These are phyloP conservation scores for Drosophila borealis DNA, from an alignment of 2,888 invertebrate species.

Conservation along the genomic window DNA sequence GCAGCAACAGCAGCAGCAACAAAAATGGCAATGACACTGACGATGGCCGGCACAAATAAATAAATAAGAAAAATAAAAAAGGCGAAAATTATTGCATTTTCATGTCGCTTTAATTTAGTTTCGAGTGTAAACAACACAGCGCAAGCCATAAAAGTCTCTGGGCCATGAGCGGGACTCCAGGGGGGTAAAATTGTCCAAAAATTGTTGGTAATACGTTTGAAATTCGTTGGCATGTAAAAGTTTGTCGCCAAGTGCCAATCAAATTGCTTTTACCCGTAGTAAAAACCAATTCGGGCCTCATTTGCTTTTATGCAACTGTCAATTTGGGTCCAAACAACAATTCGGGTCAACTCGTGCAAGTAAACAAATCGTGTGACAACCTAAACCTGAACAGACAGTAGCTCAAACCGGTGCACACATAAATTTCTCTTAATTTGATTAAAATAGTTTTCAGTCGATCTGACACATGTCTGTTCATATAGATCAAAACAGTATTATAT, in stretches of 20 bases:
- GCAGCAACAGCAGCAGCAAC: slow-evolving; percentile 26
- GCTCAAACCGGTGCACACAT: too few relatives aligned
- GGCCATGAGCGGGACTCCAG: too few relatives aligned
- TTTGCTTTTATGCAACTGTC: slow-evolving; percentile 20
- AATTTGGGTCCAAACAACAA: slow-evolving; percentile 7
- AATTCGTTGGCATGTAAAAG: slow-evolving; percentile 32
- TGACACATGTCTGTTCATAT: too few relatives aligned
- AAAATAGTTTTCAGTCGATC: too few relatives aligned
- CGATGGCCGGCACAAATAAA: slow-evolving; percentile 27
- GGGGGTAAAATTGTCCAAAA: slow-evolving; percentile 26
- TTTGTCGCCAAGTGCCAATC: slow-evolving; percentile 22
- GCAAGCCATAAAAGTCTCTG: slow-evolving; percentile 31
- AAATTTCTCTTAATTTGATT: too few relatives aligned
- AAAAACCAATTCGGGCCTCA: slow-evolving; percentile 21
- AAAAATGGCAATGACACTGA: slow-evolving; percentile 36
- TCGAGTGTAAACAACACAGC: slow-evolving; percentile 45
- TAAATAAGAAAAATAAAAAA: slow-evolving; percentile 3
- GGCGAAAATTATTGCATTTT: slow-evolving; percentile 61
- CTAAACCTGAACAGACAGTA: background rate
- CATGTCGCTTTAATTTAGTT: slow-evolving; percentile 71
- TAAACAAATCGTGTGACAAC: background rate
- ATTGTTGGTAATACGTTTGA: slow-evolving; percentile 33
- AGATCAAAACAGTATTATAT: too few relatives aligned
- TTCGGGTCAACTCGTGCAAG: slow-evolving; percentile 12
- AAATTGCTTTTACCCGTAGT: slow-evolving; percentile 19